These are phyloP conservation scores for Falco columbarius DNA, from an alignment of 2,797 vertebrate genomes.

Conservation along the genomic window DNA sequence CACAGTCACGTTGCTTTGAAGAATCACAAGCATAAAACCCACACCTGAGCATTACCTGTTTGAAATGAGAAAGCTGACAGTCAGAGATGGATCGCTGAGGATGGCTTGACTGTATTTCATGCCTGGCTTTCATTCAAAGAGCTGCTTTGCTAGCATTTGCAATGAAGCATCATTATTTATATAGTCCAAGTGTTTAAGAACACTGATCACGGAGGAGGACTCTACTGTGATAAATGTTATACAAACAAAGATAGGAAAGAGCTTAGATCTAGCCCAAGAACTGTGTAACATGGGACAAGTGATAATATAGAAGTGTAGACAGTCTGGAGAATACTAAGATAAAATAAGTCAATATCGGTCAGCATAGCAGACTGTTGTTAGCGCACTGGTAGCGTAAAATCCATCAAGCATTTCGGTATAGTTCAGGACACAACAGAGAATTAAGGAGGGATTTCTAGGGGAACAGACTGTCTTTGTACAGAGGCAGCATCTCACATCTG, in stretches of 20 bases:
- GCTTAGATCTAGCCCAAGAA: background rate
- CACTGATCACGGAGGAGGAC: background rate
- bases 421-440: background rate
- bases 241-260: background rate
- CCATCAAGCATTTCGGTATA: background rate
- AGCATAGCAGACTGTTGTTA: background rate
- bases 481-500: background rate
- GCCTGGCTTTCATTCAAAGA: background rate
- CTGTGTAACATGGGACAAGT: background rate
- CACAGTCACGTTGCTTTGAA: background rate
- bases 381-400: background rate
- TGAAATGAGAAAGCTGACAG: background rate
- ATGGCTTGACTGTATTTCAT: background rate
- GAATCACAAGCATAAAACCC: background rate
- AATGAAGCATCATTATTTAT: background rate
- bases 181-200: background rate
- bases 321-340: background rate
- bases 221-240: background rate
- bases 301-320: conserved; percentile 4
- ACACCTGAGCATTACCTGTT: background rate
- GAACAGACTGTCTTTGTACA: background rate
- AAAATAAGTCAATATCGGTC: background rate
- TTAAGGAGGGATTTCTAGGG: background rate
- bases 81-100: background rate
- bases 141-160: background rate